A percentile compares a stretch with the other conserved stretches of the same genome.
phyloP scores from a whole-genome alignment of 2,888 invertebrate genomes.

The Cheilosia vulpina region DNA sequence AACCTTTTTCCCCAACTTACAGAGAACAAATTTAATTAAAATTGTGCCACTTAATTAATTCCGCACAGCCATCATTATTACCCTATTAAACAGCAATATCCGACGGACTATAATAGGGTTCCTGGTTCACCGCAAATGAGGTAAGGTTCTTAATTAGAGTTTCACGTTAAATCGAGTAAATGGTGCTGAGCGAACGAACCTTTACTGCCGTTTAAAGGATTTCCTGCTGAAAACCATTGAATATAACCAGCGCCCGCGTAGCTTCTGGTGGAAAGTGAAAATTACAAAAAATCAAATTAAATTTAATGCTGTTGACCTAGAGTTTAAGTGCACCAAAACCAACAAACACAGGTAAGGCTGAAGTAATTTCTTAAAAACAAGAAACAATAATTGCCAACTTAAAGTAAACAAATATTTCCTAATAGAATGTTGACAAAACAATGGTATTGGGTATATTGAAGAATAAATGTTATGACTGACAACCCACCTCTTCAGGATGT shows the following conservation, averaged over 20 bases:
- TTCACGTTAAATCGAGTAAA: constrained; percentile 55
- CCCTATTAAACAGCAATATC: constrained; percentile 67
- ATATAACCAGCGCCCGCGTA: neutral
- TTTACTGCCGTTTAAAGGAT: constrained; percentile 54
- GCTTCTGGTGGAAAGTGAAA: constrained; percentile 12
- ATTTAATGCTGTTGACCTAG: constrained; percentile 2
- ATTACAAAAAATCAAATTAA: constrained; percentile 25
- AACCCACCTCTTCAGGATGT: constrained; percentile 32
- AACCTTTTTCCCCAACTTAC: constrained; percentile 46
- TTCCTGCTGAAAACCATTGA: constrained; percentile 6
- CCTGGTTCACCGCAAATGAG: constrained; percentile 70
- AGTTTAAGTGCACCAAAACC: constrained; percentile 26
- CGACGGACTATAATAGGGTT: constrained; percentile 70
- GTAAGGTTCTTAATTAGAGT: constrained; percentile 69
- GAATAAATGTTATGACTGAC: constrained; percentile 16
- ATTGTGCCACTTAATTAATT: constrained; percentile 73
- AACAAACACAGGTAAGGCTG: constrained; percentile 17
- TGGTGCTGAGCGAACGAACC: constrained; percentile 57
- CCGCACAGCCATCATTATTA: constrained; percentile 69
- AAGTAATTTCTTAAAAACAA: constrained; percentile 48
- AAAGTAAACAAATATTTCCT: constrained; percentile 13
- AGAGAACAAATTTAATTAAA: constrained; percentile 69
- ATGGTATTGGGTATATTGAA: constrained; percentile 14
- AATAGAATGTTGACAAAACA: constrained; percentile 15
- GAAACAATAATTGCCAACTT: constrained; percentile 46